Conservation (phyloP, 2,113 vertebrate genomes). For the Halichoeres trimaculatus region DNA sequence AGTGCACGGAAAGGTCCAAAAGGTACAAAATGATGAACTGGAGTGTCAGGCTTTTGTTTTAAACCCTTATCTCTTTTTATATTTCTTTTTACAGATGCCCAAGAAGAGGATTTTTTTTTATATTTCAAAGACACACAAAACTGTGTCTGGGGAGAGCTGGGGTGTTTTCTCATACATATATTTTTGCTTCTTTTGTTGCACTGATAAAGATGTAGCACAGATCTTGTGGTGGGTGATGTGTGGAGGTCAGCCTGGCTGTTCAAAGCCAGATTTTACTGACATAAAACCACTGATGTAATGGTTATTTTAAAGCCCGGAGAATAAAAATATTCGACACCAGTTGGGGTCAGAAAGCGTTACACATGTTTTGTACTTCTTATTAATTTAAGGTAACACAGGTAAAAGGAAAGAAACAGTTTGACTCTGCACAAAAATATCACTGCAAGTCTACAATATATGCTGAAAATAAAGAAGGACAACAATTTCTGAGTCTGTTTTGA, state of each 20-base stretch:
- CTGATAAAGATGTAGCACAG: conserved; percentile 21
- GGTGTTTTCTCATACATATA: background rate
- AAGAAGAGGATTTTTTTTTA: background rate
- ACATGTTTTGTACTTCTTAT: background rate
- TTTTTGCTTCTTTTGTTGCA: conserved; percentile 4
- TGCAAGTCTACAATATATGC: background rate
- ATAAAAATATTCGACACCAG: background rate
- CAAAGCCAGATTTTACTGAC: conserved; percentile 26
- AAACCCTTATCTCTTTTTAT: background rate
- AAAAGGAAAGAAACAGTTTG: background rate
- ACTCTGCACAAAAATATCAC: conserved; percentile 6
- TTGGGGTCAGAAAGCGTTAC: background rate
- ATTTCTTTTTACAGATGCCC: background rate
- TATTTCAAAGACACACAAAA: background rate
- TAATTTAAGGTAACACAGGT: background rate
- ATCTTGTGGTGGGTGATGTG: conserved; percentile 12
- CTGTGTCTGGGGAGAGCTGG: background rate
- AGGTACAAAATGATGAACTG: background rate
- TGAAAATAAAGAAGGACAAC: conserved; percentile 5
- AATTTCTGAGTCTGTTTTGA: background rate
- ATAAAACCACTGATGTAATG: conserved; percentile 13
- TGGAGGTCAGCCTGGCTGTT: conserved; percentile 24
- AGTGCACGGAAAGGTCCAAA: conserved; percentile 3
- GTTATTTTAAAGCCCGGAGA: background rate
- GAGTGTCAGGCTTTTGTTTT: conserved; percentile 4